phyloP scores from a whole-genome alignment of 2,797 vertebrate genomes.

The Phaenicophaeus curvirostris region DNA sequence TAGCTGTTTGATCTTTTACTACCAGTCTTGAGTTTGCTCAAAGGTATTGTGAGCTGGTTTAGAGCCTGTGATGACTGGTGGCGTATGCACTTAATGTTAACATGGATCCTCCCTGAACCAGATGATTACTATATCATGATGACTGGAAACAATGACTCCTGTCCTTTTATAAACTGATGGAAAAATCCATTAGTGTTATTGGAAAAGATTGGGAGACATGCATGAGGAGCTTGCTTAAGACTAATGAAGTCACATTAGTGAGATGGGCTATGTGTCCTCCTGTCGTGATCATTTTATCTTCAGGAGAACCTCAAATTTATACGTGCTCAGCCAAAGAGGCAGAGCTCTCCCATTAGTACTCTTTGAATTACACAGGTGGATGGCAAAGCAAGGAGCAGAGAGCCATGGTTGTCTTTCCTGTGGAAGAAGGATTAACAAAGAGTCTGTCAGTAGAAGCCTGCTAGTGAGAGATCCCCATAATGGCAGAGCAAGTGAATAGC shows the following conservation, averaged over 20 bases:
- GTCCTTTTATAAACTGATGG: neutral
- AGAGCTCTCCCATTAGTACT: neutral
- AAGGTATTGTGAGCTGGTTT: neutral
- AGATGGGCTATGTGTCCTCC: neutral
- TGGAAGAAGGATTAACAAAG: slow-evolving; percentile 36
- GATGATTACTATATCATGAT: neutral
- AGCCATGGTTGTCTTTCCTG: neutral
- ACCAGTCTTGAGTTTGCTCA: neutral
- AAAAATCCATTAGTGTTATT: neutral
- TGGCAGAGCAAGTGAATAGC: slow-evolving; percentile 65
- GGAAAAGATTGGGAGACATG: neutral
- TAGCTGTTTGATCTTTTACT: neutral
- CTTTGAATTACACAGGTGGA: neutral
- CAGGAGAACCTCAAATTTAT: neutral
- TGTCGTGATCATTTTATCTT: neutral
- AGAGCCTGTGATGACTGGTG: neutral
- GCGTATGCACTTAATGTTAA: neutral
- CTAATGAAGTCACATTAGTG: neutral
- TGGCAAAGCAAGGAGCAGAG: neutral
- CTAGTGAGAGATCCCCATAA: slow-evolving; percentile 51
- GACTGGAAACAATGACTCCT: neutral
- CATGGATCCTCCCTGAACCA: neutral
- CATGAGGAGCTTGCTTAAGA: neutral
- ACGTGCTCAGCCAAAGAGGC: neutral
- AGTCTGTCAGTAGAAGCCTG: slow-evolving; percentile 39